Percentiles rank a stretch among this genome's conserved stretches.
phyloP scores from a whole-genome alignment of 2,797 vertebrate genomes.

The Peromyscus eremicus region DNA sequence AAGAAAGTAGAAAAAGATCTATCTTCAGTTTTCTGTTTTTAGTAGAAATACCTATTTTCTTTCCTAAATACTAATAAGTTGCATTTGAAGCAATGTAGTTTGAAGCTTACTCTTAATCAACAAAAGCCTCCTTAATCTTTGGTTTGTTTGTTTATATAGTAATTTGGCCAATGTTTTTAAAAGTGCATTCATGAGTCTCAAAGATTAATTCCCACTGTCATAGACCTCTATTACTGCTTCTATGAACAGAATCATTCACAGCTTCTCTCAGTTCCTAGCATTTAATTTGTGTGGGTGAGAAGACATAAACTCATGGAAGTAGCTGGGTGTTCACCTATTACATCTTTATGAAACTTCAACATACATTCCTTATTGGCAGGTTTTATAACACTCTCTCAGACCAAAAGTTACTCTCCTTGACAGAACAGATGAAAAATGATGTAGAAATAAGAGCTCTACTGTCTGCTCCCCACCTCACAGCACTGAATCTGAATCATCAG shows the following conservation, averaged over 20 bases:
- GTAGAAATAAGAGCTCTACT: not conserved
- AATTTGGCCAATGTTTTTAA: not conserved
- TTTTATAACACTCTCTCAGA: not conserved
- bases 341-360: not conserved
- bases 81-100: not conserved
- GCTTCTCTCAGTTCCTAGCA: not conserved
- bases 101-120: not conserved
- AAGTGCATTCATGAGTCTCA: not conserved
- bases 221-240: not conserved
- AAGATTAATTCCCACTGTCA: not conserved
- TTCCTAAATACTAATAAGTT: not conserved
- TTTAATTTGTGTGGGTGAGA: not conserved
- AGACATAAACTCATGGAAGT: not conserved
- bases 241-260: not conserved
- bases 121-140: not conserved
- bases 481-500: not conserved
- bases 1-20: not conserved
- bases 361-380: not conserved
- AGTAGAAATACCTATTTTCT: not conserved
- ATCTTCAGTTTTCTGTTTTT: not conserved
- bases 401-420: not conserved
- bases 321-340: not conserved
- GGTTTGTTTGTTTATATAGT: not conserved
- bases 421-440: slow-evolving; percentile 18
- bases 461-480: not conserved